A percentile compares a stretch with the other conserved stretches of the same genome.
These are phyloP conservation scores for Metacarcinus magister DNA, from an alignment of 2,888 invertebrate genomes.

Conservation along the genomic window DNA sequence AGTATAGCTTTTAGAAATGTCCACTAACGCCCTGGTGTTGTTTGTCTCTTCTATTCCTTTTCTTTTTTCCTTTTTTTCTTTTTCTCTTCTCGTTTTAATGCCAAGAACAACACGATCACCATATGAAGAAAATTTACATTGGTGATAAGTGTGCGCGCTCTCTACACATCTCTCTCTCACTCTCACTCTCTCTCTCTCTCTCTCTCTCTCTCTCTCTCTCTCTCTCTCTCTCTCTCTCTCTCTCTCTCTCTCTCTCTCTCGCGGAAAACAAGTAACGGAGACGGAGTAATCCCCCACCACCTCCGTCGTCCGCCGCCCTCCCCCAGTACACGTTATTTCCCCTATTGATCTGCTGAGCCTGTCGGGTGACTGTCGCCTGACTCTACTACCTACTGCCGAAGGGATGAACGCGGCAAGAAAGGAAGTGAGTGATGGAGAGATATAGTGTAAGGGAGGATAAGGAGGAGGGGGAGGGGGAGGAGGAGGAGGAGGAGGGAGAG, in stretches of 20 bases:
- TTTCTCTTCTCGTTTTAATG: background rate
- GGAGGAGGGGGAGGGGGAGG: background rate
- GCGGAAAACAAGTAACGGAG: slow-evolving; percentile 10
- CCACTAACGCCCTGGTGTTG: background rate
- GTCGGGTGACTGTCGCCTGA: slow-evolving; percentile 6
- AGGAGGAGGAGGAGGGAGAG: background rate
- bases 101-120: background rate
- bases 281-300: slow-evolving; percentile 58
- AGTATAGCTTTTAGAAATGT: background rate
- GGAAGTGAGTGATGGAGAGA: background rate
- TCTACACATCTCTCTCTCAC: no score
- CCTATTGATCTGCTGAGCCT: slow-evolving; percentile 61
- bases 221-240: slow-evolving; percentile 21
- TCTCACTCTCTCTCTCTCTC: background rate
- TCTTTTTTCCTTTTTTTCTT: background rate
- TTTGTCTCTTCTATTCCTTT: background rate
- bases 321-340: background rate
- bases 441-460: background rate
- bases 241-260: slow-evolving; percentile 26
- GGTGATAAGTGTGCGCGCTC: no score
- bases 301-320: slow-evolving; percentile 39
- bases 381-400: background rate
- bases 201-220: background rate
- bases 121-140: no score
- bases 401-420: background rate